These are phyloP conservation scores for Phymorhynchus buccinoides DNA, from an alignment of 1,140 invertebrate genomes.

Conservation along the genomic window DNA sequence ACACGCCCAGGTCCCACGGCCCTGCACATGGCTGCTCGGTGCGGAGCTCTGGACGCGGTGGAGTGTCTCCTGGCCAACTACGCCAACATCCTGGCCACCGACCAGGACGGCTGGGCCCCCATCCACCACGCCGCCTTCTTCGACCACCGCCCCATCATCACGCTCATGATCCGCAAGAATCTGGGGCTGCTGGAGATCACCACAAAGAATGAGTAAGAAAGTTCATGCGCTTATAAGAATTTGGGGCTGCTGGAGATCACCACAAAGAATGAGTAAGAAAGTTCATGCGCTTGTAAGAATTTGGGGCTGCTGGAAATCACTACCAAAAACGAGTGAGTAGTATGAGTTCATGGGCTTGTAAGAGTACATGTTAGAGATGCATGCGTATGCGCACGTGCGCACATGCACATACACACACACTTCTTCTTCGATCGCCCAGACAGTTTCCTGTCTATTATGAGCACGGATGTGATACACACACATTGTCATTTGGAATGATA, in stretches of 20 bases:
- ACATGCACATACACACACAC: neutral
- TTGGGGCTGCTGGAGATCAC: conserved; percentile 66
- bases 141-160: conserved; percentile 68
- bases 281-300: too few species aligned
- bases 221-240: too few species aligned
- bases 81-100: conserved; percentile 67
- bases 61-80: conserved; percentile 69
- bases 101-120: conserved; percentile 73
- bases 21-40: conserved; percentile 70
- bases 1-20: conserved; percentile 68
- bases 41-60: conserved; percentile 69
- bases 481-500: too few species aligned
- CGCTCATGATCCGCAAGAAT: conserved; percentile 67
- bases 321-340: conserved; percentile 71
- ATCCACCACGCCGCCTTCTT: conserved; percentile 73
- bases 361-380: too few species aligned
- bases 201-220: conserved; percentile 71
- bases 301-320: conserved; percentile 66
- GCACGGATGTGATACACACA: too few species aligned
- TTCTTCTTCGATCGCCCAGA: too few species aligned
- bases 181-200: conserved; percentile 66
- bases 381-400: too few species aligned
- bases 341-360: too few species aligned
- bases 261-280: conserved; percentile 71
- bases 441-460: too few species aligned